phyloP scores from a whole-genome alignment of 2,888 invertebrate genomes.

The Salticus scenicus region DNA sequence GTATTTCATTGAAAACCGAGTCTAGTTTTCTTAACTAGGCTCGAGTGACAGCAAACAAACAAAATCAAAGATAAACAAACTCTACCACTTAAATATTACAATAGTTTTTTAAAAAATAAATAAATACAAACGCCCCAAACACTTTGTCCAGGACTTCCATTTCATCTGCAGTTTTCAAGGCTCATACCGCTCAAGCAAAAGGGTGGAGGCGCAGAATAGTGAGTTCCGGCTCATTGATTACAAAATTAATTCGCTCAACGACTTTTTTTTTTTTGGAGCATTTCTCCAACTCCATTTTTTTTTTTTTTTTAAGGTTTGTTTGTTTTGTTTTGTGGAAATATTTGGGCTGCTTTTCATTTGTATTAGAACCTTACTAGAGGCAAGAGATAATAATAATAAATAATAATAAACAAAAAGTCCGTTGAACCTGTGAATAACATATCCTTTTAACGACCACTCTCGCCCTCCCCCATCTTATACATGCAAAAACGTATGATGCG shows the following conservation, averaged over 20 bases:
- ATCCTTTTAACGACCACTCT: background rate
- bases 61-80: no score
- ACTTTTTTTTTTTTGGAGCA: background rate
- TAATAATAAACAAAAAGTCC: conserved; percentile 9
- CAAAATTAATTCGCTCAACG: conserved; percentile 14
- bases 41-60: no score
- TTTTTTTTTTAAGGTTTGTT: background rate
- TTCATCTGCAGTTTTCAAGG: background rate
- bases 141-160: background rate
- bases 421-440: conserved; percentile 9
- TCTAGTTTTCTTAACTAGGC: no score
- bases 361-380: background rate
- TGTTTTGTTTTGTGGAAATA: background rate
- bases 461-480: background rate
- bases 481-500: background rate
- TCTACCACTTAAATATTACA: no score
- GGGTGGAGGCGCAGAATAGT: conserved; percentile 12
- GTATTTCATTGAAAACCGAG: no score
- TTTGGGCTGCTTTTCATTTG: background rate
- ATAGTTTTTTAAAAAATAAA: no score
- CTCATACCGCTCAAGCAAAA: conserved; percentile 1
- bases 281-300: no score
- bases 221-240: conserved; percentile 10
- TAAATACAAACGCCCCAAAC: background rate
- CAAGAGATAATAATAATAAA: background rate